These are phyloP conservation scores for Trichopoda pennipes DNA, from an alignment of 2,888 invertebrate species.

Conservation along the genomic window DNA sequence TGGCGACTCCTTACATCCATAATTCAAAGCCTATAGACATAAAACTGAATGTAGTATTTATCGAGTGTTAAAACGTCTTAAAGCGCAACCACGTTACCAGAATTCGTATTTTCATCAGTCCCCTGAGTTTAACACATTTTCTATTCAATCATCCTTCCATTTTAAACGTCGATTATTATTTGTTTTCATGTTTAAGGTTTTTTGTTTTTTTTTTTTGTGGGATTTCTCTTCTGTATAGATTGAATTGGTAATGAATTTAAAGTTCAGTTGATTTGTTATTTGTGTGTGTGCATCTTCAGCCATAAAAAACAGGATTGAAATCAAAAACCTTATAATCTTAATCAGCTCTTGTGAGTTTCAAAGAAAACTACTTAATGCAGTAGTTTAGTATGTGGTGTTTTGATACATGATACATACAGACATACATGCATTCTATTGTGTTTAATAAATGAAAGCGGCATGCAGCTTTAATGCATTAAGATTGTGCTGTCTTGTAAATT, in stretches of 20 bases:
- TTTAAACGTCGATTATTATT: neutral
- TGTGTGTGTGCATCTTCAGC: neutral
- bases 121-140: conserved; percentile 11
- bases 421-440: conserved; percentile 7
- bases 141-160: conserved; percentile 9
- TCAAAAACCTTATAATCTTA: conserved; percentile 46
- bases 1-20: conserved; percentile 2
- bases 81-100: conserved; percentile 19
- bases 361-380: conserved; percentile 46
- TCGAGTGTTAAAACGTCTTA: conserved; percentile 47
- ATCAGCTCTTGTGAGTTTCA: conserved; percentile 44
- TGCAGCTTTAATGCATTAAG: conserved; percentile 30
- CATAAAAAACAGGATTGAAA: conserved; percentile 14
- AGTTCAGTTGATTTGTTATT: conserved; percentile 45
- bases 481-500: neutral
- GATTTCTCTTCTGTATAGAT: conserved; percentile 46
- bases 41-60: conserved; percentile 25
- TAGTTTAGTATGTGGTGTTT: neutral
- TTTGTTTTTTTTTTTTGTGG: neutral
- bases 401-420: neutral
- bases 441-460: conserved; percentile 42
- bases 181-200: neutral
- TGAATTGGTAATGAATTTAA: conserved; percentile 61
- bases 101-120: conserved; percentile 16
- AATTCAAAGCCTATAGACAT: conserved; percentile 4